These are phyloP conservation scores for Drosophila fungiperda DNA, from an alignment of 2,888 invertebrate genomes.

Conservation along the genomic window DNA sequence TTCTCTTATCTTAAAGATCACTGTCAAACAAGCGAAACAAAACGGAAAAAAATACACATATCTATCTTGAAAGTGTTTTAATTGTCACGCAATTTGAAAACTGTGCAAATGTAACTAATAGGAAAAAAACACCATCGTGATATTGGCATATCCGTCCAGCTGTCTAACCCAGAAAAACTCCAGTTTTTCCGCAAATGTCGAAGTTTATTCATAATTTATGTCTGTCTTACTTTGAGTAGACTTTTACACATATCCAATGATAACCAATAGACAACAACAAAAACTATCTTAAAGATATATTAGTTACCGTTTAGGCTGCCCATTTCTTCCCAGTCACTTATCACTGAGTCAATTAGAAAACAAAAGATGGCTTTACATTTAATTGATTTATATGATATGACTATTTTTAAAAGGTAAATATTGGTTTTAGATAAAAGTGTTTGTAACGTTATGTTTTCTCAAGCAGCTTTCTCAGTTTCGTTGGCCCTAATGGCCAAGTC, in stretches of 20 bases:
- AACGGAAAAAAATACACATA: neutral
- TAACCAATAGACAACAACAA: neutral
- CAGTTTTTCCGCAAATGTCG: neutral
- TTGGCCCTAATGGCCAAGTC: neutral
- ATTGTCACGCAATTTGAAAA: neutral
- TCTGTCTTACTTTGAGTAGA: no score
- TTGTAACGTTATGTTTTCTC: neutral
- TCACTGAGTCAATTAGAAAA: neutral
- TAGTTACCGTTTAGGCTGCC: neutral
- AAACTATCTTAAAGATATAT: neutral
- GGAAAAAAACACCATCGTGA: neutral
- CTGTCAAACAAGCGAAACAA: slow-evolving; percentile 3
- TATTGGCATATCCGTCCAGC: neutral
- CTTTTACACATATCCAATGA: neutral
- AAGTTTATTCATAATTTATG: neutral
- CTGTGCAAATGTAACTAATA: neutral
- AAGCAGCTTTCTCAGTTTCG: neutral
- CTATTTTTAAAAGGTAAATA: neutral
- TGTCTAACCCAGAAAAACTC: neutral
- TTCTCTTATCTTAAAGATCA: slow-evolving; percentile 9
- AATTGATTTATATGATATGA: neutral
- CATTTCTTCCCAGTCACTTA: neutral
- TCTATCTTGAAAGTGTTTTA: neutral
- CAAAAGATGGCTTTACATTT: neutral
- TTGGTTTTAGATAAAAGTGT: neutral